Evolutionary conservation across 2,888 invertebrate species (phyloP).

Genomic region (Plusia festucae): DNA sequence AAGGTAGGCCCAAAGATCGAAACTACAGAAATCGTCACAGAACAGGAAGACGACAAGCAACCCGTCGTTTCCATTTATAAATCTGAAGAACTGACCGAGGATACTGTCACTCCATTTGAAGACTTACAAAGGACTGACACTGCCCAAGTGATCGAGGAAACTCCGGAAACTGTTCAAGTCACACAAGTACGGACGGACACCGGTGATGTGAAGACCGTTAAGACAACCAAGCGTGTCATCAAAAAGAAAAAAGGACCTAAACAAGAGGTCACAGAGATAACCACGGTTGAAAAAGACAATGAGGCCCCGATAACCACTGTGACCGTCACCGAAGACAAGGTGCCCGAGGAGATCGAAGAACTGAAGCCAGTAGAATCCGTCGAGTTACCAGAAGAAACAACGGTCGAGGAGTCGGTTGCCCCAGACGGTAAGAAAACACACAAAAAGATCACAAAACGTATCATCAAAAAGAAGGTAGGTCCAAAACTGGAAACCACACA

Average conservation of each 20-base stretch:
- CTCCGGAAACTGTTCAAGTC: slow-evolving; percentile 10
- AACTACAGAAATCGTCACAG: slow-evolving; percentile 66
- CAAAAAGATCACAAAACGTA: slow-evolving; percentile 6
- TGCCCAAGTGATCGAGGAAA: not conserved
- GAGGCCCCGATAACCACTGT: slow-evolving; percentile 6
- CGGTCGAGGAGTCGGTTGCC: not conserved
- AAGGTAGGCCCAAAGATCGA: slow-evolving; percentile 70
- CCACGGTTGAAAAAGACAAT: slow-evolving; percentile 10
- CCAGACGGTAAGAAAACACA: slow-evolving; percentile 9
- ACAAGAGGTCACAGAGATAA: slow-evolving; percentile 13
- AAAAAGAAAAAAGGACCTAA: slow-evolving; percentile 19
- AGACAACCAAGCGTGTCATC: slow-evolving; percentile 11
- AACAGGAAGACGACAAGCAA: slow-evolving; percentile 8
- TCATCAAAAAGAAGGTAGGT: slow-evolving; percentile 36
- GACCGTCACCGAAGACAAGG: slow-evolving; percentile 3
- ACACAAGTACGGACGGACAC: not conserved
- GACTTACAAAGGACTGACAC: not conserved
- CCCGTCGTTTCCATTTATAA: slow-evolving; percentile 1
- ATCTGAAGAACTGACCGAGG: slow-evolving; percentile 9
- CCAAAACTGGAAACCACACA: slow-evolving; percentile 24
- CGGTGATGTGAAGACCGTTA: slow-evolving; percentile 3
- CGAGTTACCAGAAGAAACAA: slow-evolving; percentile 5
- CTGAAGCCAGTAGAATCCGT: not conserved
- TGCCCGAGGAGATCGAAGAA: not conserved
- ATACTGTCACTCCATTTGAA: not conserved